Percentiles rank a stretch among this genome's conserved stretches.
These are phyloP conservation scores for Brachionus rotundiformis DNA, from an alignment of 1,140 invertebrate genomes.

Conservation along the genomic window DNA sequence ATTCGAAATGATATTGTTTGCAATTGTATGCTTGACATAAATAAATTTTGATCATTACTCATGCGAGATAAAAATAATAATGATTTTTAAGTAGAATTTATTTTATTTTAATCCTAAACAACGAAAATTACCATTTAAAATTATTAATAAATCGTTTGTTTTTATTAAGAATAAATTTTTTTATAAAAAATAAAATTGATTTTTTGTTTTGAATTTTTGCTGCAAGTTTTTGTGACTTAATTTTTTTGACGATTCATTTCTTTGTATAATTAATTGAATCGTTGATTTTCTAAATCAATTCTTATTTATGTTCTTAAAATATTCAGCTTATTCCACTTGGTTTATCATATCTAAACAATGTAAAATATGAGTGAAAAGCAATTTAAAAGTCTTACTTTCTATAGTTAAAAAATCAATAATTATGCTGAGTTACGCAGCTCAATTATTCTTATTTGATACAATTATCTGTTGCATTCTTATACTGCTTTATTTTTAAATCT, in stretches of 20 bases:
- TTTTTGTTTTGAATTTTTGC: not conserved
- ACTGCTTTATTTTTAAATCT: no score
- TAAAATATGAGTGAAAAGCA: not conserved
- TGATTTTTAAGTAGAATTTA: not conserved
- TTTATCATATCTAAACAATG: not conserved
- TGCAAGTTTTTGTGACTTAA: not conserved
- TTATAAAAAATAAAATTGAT: not conserved
- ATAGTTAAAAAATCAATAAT: conserved; percentile 1
- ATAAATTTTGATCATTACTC: not conserved
- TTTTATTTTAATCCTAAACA: not conserved
- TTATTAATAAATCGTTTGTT: not conserved
- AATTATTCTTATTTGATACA: not conserved
- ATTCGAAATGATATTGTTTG: not conserved
- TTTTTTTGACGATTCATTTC: not conserved
- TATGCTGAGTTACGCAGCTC: not conserved
- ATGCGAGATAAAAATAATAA: not conserved
- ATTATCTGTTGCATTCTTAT: not conserved
- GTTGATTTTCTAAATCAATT: not conserved
- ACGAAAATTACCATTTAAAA: conserved; percentile 3
- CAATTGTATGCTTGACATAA: not conserved
- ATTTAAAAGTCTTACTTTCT: not conserved
- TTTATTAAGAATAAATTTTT: not conserved
- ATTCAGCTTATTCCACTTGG: not conserved
- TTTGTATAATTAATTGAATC: not conserved
- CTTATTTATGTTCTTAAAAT: not conserved